Evolutionary conservation across 2,888 invertebrate genomes (phyloP).

Genomic region (Neelides folsomi): DNA sequence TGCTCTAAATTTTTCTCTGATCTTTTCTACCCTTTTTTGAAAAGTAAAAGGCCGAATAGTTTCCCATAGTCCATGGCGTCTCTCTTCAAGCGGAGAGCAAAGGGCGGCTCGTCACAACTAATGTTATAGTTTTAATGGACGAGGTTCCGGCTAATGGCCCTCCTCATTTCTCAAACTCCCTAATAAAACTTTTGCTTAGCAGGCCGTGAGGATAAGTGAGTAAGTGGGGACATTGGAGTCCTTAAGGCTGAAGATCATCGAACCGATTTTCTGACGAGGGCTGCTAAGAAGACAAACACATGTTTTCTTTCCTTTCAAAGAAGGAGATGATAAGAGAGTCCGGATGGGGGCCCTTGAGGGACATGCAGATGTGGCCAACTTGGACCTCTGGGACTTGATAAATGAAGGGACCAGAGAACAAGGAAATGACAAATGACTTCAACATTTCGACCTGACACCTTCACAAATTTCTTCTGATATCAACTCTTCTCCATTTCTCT

Average conservation of each 20-base stretch:
- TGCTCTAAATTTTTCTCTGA: too few species aligned
- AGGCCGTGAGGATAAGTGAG: slow-evolving; percentile 2
- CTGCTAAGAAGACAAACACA: slow-evolving; percentile 14
- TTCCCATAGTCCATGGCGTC: too few species aligned
- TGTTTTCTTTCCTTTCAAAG: slow-evolving; percentile 5
- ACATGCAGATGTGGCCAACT: slow-evolving; percentile 3
- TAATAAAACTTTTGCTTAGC: slow-evolving; percentile 1
- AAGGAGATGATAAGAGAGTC: slow-evolving; percentile 7
- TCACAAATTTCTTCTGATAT: slow-evolving; percentile 30
- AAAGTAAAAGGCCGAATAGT: too few species aligned
- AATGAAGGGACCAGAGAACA: slow-evolving; percentile 21
- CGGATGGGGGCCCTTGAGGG: slow-evolving; percentile 1
- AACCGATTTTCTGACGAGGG: slow-evolving; percentile 7
- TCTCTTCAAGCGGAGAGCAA: neutral
- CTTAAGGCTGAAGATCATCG: slow-evolving; percentile 5
- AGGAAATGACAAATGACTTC: slow-evolving; percentile 30
- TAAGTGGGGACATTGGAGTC: slow-evolving; percentile 4
- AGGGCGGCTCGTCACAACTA: neutral
- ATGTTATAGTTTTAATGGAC: neutral
- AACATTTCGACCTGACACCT: slow-evolving; percentile 29
- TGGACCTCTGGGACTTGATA: slow-evolving; percentile 18
- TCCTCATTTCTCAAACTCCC: too few species aligned
- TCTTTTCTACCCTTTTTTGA: too few species aligned
- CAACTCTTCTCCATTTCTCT: slow-evolving; percentile 4
- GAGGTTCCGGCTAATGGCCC: neutral